Evolutionary conservation across 2,113 vertebrate species (phyloP), one percentile per base, ranked within the genome.

Genomic region (Neogobius melanostomus): DNA sequence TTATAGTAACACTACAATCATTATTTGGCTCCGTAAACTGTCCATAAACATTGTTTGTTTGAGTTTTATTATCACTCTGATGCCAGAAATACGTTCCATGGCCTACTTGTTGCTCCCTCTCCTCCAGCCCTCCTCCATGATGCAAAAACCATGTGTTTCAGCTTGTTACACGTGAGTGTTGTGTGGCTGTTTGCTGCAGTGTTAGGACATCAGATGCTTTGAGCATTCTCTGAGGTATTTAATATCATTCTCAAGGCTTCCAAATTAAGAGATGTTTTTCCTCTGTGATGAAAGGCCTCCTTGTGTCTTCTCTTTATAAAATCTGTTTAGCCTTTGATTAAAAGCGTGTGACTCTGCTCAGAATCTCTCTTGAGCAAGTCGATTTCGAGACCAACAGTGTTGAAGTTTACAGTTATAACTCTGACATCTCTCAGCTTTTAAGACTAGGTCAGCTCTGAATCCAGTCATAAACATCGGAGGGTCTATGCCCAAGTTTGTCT

Each of bases 331-430:
- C 45, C 59, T 72, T 75, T 69, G 62, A 91, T 91, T 75, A 82
- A 81, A 89, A 87, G 78, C 89, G 61, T 87, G 88, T 93, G 92
- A 91, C 87, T 83, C 61, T 10, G 67, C 75, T 70, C 79, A 52
- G 74, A 69, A 75, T 71, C 78, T 86, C 77, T 87, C 75, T 89
- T 21, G 53, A 21, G 57, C 64, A 54, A 54, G 21, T 54, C 53
- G 72, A 66, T 70, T 75, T 61, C 12, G 21, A 59, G 56, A 36
- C 56, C 11, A 7, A 59, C 56, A 59, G 56, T 42, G 8, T 21
- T 42, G 11, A 5, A 7, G 11, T 57, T 1, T 1, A 8, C 51
- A 72, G 49, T 50, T 50, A 14, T 47, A 7, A 47, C 46, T 21
- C 21, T 47, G 1, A 8, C 46, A 47, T 47, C 7, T 47, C 46